Conservation (phyloP, 1,140 invertebrate genomes). For the Calycopis cecrops region DNA sequence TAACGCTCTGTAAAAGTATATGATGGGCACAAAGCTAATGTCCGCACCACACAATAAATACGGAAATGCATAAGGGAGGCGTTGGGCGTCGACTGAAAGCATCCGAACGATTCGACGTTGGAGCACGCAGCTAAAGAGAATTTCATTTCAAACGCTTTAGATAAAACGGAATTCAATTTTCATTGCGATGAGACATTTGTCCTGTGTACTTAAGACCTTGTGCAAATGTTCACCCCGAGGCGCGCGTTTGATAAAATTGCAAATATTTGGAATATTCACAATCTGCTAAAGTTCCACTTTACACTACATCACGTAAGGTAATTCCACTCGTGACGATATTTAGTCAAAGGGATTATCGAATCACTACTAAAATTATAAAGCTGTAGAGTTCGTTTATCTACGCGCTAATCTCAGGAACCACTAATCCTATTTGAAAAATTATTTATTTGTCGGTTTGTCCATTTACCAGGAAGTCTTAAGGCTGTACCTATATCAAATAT, state of each 20-base stretch:
- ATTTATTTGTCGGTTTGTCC: no score
- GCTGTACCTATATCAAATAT: no score
- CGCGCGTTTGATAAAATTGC: not conserved
- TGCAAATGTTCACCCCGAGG: conserved; percentile 8
- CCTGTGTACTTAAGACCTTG: conserved; percentile 21
- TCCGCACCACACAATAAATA: conserved; percentile 25
- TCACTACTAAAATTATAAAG: no score
- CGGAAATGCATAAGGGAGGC: conserved; percentile 22
- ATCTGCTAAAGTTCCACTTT: no score
- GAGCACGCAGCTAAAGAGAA: conserved; percentile 59
- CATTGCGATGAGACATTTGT: conserved; percentile 41
- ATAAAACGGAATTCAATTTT: conserved; percentile 62
- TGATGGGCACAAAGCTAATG: conserved; percentile 15
- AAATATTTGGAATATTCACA: no score
- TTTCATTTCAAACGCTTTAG: conserved; percentile 56
- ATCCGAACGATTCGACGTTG: conserved; percentile 51
- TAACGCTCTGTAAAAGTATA: conserved; percentile 8
- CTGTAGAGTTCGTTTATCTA: no score
- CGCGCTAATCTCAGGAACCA: no score
- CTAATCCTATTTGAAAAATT: no score
- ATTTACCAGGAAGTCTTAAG: no score
- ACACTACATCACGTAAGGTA: no score
- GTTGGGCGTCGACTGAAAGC: conserved; percentile 28
- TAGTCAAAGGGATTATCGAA: no score
- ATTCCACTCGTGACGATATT: no score